phyloP scores from a whole-genome alignment of 2,888 invertebrate genomes.

The Nemoura dubitans region DNA sequence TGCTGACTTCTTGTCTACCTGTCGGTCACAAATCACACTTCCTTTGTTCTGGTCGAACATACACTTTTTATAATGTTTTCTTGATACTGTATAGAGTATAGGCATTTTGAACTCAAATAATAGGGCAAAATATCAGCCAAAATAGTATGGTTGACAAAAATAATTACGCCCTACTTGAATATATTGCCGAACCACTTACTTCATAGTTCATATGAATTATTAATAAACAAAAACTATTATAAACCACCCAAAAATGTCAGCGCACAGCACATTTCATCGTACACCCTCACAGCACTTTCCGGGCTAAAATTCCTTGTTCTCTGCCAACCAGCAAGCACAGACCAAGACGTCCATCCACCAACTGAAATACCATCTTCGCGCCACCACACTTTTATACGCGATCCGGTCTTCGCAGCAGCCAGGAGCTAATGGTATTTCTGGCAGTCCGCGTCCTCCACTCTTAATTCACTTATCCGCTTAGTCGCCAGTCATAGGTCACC shows the following conservation, averaged over 20 bases:
- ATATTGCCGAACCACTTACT: not conserved
- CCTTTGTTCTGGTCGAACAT: no score
- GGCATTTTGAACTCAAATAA: no score
- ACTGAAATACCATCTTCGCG: conserved; percentile 1
- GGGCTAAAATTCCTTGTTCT: not conserved
- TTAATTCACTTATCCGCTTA: not conserved
- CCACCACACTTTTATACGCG: not conserved
- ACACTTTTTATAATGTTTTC: no score
- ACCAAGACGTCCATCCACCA: not conserved
- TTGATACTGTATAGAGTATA: no score
- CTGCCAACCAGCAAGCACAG: not conserved
- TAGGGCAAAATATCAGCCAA: no score
- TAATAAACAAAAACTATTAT: no score
- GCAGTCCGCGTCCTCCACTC: not conserved
- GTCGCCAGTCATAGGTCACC: not conserved
- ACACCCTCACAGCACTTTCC: not conserved
- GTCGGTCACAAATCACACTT: no score
- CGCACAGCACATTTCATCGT: not conserved
- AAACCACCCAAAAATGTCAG: no score
- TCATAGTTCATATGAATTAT: no score
- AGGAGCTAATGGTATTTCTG: conserved; percentile 5
- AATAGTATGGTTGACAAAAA: no score
- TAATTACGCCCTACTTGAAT: no score
- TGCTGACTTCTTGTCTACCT: no score
- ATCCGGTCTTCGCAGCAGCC: not conserved